phyloP scores from a whole-genome alignment of 2,113 vertebrate species.

The Nettapus auritus region DNA sequence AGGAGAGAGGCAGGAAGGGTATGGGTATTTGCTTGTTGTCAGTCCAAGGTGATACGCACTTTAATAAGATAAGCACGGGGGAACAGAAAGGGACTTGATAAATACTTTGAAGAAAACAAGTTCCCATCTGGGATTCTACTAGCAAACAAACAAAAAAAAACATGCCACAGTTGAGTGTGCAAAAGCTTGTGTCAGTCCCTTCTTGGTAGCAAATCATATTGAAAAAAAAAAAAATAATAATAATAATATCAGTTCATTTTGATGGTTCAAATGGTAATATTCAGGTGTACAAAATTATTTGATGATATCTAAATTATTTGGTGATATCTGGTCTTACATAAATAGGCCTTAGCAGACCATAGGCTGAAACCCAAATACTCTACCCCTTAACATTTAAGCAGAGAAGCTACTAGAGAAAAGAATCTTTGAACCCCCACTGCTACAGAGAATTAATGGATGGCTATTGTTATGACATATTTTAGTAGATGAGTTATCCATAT shows the following conservation, averaged over 20 bases:
- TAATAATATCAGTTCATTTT: neutral
- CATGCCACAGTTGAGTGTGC: neutral
- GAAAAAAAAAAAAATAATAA: neutral
- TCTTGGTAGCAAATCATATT: neutral
- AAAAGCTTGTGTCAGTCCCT: neutral
- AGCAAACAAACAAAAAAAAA: neutral
- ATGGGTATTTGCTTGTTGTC: conserved; percentile 30
- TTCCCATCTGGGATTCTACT: neutral
- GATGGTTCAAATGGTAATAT: neutral
- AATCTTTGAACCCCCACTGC: neutral
- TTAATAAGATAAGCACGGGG: neutral
- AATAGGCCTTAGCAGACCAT: neutral
- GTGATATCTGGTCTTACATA: neutral
- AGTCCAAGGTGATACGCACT: neutral
- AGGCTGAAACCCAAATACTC: neutral
- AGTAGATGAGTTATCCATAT: neutral
- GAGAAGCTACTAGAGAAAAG: neutral
- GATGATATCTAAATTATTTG: neutral
- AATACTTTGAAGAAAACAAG: neutral
- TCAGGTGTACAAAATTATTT: neutral
- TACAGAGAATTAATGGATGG: neutral
- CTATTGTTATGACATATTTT: neutral
- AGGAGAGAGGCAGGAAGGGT: neutral
- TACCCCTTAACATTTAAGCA: neutral
- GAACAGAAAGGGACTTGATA: neutral